phyloP scores from a whole-genome alignment of 2,113 vertebrate species.

The Rhinogobius similis region DNA sequence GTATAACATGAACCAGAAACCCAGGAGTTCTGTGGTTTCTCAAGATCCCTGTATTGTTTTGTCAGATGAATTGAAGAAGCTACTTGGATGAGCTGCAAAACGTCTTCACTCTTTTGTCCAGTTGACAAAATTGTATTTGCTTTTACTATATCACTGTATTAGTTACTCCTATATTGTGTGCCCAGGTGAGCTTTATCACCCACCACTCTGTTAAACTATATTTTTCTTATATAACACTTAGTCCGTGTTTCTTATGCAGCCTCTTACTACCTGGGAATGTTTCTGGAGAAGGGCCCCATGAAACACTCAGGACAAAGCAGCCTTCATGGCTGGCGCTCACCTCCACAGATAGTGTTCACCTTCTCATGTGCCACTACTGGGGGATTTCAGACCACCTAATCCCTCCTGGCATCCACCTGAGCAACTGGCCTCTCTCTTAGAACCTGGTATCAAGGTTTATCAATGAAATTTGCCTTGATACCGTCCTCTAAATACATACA shows the following conservation, averaged over 20 bases:
- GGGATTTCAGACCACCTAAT: slow-evolving; percentile 70
- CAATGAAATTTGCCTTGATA: neutral
- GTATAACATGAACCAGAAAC: too few species aligned
- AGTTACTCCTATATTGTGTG: too few species aligned
- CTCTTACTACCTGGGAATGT: slow-evolving; percentile 24
- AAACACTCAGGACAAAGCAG: slow-evolving; percentile 64
- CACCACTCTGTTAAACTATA: neutral
- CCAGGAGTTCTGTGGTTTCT: too few species aligned
- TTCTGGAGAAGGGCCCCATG: slow-evolving; percentile 13
- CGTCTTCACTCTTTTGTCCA: too few species aligned
- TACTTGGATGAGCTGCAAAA: too few species aligned
- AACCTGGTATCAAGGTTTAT: slow-evolving; percentile 17
- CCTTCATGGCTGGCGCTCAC: slow-evolving; percentile 62
- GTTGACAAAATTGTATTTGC: too few species aligned
- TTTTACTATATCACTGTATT: too few species aligned
- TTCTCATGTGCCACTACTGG: slow-evolving; percentile 61
- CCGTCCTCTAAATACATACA: neutral
- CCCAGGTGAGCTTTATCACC: too few species aligned
- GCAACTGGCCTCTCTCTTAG: slow-evolving; percentile 22
- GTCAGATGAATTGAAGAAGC: too few species aligned
- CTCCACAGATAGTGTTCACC: slow-evolving; percentile 56
- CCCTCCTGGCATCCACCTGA: slow-evolving; percentile 66
- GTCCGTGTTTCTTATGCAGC: neutral
- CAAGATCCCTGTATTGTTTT: too few species aligned
- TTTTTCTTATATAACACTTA: neutral